phyloP scores from a whole-genome alignment of 1,140 invertebrate species.

The Trichoplusia ni region DNA sequence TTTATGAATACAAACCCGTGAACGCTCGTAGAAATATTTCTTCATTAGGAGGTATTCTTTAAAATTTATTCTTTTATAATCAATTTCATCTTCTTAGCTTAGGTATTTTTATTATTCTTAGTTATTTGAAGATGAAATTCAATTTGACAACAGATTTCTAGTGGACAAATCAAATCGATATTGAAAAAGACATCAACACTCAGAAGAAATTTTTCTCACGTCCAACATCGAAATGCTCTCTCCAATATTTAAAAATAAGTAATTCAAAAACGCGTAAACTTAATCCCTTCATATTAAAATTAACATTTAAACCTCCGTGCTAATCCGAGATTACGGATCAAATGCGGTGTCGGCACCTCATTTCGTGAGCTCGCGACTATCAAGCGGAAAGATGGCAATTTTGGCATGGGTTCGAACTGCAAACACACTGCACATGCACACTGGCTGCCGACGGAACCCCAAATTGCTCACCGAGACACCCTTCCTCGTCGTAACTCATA shows the following conservation, averaged over 20 bases:
- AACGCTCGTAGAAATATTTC: too few species aligned
- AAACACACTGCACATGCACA: slow-evolving; percentile 54
- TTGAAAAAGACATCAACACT: too few species aligned
- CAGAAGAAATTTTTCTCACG: too few species aligned
- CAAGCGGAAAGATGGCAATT: slow-evolving; percentile 66
- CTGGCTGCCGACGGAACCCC: slow-evolving; percentile 61
- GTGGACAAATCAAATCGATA: too few species aligned
- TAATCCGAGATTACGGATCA: slow-evolving; percentile 38
- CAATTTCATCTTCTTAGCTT: too few species aligned
- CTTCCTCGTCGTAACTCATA: slow-evolving; percentile 67
- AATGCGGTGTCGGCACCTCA: slow-evolving; percentile 24
- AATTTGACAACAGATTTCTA: too few species aligned
- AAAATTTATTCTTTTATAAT: too few species aligned
- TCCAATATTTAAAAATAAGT: background rate
- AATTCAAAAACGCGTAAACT: background rate
- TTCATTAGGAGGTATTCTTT: too few species aligned
- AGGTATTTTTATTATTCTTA: too few species aligned
- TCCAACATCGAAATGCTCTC: too few species aligned
- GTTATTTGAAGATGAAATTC: too few species aligned
- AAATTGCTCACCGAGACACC: slow-evolving; percentile 72
- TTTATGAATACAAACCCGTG: too few species aligned
- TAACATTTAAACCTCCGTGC: background rate
- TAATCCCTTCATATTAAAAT: background rate
- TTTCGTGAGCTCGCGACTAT: slow-evolving; percentile 37
- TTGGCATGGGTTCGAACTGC: slow-evolving; percentile 63